Evolutionary conservation across 2,113 vertebrate species (phyloP).

Genomic region (Castor canadensis): DNA sequence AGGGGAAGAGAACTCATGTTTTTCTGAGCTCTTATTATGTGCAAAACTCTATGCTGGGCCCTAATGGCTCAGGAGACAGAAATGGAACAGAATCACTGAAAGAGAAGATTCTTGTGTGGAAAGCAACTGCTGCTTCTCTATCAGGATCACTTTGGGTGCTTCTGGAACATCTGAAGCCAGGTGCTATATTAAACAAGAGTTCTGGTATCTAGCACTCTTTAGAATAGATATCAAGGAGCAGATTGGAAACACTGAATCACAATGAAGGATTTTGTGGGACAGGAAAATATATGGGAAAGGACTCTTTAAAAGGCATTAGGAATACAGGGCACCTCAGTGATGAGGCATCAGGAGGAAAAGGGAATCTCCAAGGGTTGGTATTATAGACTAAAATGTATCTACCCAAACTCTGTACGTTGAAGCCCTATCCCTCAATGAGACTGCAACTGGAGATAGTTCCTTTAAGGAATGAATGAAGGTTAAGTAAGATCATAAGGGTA

Average conservation of each 20-base stretch:
- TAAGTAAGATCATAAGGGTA: not conserved
- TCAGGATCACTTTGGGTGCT: not conserved
- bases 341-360: not conserved
- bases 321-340: not conserved
- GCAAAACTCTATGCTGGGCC: not conserved
- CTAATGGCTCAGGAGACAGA: not conserved
- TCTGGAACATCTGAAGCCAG: not conserved
- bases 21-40: not conserved
- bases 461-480: not conserved
- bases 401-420: not conserved
- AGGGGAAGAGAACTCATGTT: not conserved
- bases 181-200: not conserved
- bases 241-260: not conserved
- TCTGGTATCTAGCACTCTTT: not conserved
- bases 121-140: not conserved
- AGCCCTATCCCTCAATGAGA: not conserved
- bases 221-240: not conserved
- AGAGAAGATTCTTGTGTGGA: not conserved
- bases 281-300: not conserved
- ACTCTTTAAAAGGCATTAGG: not conserved
- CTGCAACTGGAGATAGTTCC: not conserved
- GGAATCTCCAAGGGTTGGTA: not conserved
- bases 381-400: not conserved
- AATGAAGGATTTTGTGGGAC: not conserved
- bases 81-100: not conserved